A percentile compares a stretch with the other conserved stretches of the same genome.
Conservation (phyloP, 2,113 vertebrate genomes). For the Todiramphus chloris region DNA sequence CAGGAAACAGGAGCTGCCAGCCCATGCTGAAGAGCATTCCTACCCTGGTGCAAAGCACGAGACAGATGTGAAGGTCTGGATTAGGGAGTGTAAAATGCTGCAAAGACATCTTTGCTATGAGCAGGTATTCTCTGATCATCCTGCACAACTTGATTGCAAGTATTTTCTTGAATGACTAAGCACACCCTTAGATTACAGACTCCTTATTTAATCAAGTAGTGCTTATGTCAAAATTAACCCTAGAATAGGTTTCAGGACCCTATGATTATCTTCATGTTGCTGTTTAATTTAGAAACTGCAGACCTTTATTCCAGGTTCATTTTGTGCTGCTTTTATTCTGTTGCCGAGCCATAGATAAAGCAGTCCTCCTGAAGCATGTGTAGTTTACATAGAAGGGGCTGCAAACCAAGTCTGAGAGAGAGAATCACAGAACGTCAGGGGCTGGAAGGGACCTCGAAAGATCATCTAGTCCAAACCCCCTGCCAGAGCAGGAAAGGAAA, state of each 20-base stretch:
- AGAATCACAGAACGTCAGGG: too few relatives aligned
- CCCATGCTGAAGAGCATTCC: background rate
- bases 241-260: background rate
- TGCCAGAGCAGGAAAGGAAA: background rate
- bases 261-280: background rate
- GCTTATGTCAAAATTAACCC: background rate
- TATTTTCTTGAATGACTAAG: background rate
- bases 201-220: background rate
- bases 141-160: accelerated
- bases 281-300: background rate
- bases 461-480: too few relatives aligned
- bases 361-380: accelerated
- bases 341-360: background rate
- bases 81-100: accelerated
- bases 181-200: background rate
- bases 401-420: background rate
- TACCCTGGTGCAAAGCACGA: accelerated
- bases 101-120: accelerated
- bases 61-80: background rate
- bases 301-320: accelerated
- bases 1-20: background rate
- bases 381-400: background rate
- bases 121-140: background rate
- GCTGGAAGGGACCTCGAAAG: too few relatives aligned
- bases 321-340: background rate